Evolutionary conservation across 2,113 vertebrate species (phyloP).

Genomic region (Bothrops jararaca): DNA sequence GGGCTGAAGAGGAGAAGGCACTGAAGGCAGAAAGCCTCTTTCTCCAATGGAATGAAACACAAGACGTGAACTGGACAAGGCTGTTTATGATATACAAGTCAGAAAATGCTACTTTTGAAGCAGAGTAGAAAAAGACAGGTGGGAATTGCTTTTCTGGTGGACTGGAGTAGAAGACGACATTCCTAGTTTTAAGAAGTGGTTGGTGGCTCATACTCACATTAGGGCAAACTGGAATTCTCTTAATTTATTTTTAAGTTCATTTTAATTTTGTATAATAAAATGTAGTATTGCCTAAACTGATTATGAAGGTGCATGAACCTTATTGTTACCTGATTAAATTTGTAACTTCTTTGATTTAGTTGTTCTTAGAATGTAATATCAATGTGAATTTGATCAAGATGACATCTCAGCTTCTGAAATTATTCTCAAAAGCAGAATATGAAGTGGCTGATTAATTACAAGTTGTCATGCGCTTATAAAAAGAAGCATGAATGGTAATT

Average conservation of each 20-base stretch:
- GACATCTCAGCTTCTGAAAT: background rate
- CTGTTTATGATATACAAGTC: background rate
- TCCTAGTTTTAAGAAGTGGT: background rate
- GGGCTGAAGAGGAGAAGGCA: background rate
- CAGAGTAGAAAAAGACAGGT: background rate
- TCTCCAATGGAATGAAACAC: background rate
- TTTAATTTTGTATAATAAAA: background rate
- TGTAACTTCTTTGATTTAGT: background rate
- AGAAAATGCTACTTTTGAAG: background rate
- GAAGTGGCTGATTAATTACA: background rate
- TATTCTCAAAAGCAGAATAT: background rate
- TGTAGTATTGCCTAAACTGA: background rate
- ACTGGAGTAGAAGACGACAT: background rate
- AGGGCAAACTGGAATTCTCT: background rate
- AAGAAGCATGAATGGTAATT: background rate
- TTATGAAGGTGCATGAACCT: background rate
- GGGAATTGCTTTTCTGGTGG: background rate
- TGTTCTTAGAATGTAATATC: background rate
- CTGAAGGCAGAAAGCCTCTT: background rate
- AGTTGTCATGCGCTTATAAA: background rate
- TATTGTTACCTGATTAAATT: background rate
- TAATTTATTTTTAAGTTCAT: background rate
- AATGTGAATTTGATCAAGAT: background rate
- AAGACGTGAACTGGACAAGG: background rate
- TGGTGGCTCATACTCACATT: too few relatives aligned